A percentile compares a stretch with the other conserved stretches of the same genome.
These are phyloP conservation scores for Fulica atra DNA, from an alignment of 2,113 vertebrate genomes.

Conservation along the genomic window DNA sequence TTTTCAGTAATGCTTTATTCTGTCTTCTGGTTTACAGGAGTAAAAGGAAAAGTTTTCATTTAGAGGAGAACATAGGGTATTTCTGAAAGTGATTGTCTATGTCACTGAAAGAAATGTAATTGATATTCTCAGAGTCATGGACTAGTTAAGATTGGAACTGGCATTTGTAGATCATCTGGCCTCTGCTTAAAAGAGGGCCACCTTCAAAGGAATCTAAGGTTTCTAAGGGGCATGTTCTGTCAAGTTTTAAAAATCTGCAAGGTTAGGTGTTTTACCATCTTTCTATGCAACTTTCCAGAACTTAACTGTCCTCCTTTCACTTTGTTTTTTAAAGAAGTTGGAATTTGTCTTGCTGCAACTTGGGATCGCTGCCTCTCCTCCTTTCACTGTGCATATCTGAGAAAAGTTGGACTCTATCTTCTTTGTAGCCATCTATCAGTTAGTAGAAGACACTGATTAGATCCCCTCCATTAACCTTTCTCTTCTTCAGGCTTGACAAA, in stretches of 20 bases:
- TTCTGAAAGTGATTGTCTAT: background rate
- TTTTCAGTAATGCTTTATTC: background rate
- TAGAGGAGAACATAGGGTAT: background rate
- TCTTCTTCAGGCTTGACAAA: background rate
- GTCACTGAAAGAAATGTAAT: background rate
- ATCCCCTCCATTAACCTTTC: background rate
- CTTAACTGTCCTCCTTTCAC: background rate
- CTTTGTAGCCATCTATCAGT: background rate
- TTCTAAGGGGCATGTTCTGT: constrained; percentile 27
- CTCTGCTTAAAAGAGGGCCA: background rate
- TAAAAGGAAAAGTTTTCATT: background rate
- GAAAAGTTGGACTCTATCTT: background rate
- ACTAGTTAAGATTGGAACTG: background rate
- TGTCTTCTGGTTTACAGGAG: background rate
- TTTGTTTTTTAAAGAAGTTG: background rate
- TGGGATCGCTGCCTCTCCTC: background rate
- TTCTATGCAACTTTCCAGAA: background rate
- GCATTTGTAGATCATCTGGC: constrained; percentile 10
- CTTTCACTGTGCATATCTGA: background rate
- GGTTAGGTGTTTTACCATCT: background rate
- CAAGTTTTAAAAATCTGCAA: constrained; percentile 9
- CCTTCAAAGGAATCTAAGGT: constrained; percentile 7
- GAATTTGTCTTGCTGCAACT: background rate
- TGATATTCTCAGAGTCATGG: background rate
- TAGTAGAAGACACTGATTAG: background rate